Evolutionary conservation across 2,113 vertebrate species (phyloP).

Genomic region (mouse (Mus musculus)): DNA sequence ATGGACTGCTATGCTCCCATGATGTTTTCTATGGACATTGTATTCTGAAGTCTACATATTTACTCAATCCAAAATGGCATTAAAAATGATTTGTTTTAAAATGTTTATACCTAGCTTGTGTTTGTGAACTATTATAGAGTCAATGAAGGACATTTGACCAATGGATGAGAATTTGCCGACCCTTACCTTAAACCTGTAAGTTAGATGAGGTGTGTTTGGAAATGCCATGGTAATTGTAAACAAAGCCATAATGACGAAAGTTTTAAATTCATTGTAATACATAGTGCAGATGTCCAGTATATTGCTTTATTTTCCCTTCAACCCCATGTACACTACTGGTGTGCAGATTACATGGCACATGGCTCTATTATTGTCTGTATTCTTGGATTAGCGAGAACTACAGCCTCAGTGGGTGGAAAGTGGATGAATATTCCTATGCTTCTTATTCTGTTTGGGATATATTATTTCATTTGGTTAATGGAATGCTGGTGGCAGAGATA

Average conservation of each 20-base stretch:
- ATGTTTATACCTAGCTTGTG: not conserved
- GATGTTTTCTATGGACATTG: not conserved
- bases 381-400: not conserved
- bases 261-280: not conserved
- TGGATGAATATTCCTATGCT: not conserved
- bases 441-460: not conserved
- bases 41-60: not conserved
- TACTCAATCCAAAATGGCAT: not conserved
- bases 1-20: not conserved
- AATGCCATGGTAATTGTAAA: not conserved
- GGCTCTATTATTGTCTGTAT: not conserved
- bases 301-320: not conserved
- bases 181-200: not conserved
- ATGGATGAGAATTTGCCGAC: not conserved
- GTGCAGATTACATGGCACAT: not conserved
- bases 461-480: not conserved
- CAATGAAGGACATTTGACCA: not conserved
- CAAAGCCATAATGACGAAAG: not conserved
- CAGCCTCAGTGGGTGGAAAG: not conserved
- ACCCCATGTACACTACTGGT: not conserved
- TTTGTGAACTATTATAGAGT: not conserved
- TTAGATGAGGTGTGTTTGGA: not conserved
- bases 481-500: not conserved
- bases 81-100: not conserved
- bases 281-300: not conserved